Evolutionary conservation across 2,113 vertebrate species (phyloP), one percentile per base, ranked within the genome.

Genomic region (Labeo rohita): DNA sequence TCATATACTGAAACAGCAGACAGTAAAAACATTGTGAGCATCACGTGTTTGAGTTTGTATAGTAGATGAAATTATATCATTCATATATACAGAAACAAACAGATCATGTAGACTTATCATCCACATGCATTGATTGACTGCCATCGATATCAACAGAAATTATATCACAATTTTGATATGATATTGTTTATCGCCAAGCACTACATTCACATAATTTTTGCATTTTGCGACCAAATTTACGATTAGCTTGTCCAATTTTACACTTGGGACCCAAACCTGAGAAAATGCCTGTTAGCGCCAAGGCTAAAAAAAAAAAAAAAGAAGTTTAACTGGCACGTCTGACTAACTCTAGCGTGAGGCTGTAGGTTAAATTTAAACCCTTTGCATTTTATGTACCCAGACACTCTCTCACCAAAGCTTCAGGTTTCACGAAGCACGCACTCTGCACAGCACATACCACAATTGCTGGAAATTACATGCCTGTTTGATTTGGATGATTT

Each of bases 391-490:
- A 84, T 87, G 54, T 87, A 70, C 84, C 81, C 84, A 88, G 86
- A 87, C 84, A 85, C 80, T 56, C 65, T 82, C 83, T 87, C 83
- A 43, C 76, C 80, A 76, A 84, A 59, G 88, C 86, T 21, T 90
- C 87, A 80, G 85, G 87, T 90, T 91, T 90, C 90, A 89, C 78
- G 65, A 89, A 88, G 78, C 85, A 82, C 47, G 43, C 81, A 82
- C 86, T 86, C 81, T 73, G 81, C 84, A 91, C 91, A 90, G 86
- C 65, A 63, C 86, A 92, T 78, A 88, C 90, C 82, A 89, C 88
- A 91, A 90, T 90, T 87, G 87, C 89, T 83, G 88, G 82, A 90
- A 91, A 92, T 90, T 86, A 90, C 87, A 90, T 45, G 89, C 80
- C 34, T 88, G 84, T 87, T 83, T 74, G 84, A 88, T 88, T 87